phyloP scores from a whole-genome alignment of 2,113 vertebrate genomes.

The Rhinoderma darwinii region DNA sequence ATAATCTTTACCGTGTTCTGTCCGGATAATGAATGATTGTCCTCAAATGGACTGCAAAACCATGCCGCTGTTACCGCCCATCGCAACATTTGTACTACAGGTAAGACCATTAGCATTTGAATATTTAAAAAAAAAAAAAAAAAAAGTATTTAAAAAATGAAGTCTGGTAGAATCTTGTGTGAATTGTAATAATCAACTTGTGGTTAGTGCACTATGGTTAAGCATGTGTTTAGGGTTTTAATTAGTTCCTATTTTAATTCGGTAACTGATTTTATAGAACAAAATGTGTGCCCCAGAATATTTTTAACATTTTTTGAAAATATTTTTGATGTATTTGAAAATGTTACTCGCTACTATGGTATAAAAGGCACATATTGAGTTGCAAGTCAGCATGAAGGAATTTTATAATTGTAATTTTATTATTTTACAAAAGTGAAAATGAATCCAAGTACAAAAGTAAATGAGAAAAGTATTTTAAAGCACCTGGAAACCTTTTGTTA shows the following conservation, averaged over 20 bases:
- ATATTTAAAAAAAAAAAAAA: not conserved
- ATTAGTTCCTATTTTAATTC: not conserved
- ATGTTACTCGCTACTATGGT: no score
- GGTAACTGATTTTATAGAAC: not conserved
- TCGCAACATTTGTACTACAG: not conserved
- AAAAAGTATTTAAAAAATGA: not conserved
- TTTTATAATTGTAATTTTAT: no score
- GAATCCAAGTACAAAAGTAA: no score
- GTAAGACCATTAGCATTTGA: not conserved
- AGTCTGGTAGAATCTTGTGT: not conserved
- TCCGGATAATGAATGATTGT: not conserved
- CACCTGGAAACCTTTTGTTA: no score
- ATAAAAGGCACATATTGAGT: no score
- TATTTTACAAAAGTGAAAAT: no score
- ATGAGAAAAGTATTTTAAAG: no score
- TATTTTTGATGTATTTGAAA: no score
- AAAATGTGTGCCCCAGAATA: no score
- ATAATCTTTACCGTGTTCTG: not conserved
- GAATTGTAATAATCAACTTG: not conserved
- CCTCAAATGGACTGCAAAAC: not conserved
- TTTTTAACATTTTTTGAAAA: no score
- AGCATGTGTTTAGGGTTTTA: not conserved
- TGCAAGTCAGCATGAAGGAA: no score
- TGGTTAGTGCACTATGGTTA: not conserved
- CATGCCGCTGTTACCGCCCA: not conserved